Evolutionary conservation across 2,797 vertebrate species (phyloP).

Genomic region (Danio tinwini): DNA sequence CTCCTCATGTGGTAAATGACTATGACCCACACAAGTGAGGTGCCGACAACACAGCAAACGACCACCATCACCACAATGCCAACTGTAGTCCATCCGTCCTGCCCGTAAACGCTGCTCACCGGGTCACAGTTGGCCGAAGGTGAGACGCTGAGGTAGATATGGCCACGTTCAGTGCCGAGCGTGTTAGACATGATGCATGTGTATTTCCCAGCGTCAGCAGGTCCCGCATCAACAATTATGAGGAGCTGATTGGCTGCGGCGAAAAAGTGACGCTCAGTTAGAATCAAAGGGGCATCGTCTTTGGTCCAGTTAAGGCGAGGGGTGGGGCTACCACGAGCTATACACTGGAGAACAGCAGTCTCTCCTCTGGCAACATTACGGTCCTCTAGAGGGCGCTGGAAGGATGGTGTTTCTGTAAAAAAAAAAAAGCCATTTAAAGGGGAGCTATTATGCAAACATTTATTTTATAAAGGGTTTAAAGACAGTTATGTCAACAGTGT

Average conservation of each 20-base stretch:
- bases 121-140: slow-evolving; percentile 92
- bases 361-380: slow-evolving; percentile 92
- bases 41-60: slow-evolving; percentile 98
- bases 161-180: slow-evolving; percentile 91
- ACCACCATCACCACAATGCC: slow-evolving; percentile 97
- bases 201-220: slow-evolving; percentile 92
- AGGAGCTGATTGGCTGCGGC: slow-evolving; percentile 95
- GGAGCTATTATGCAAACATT: too few species aligned
- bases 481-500: too few species aligned
- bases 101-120: slow-evolving; percentile 67
- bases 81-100: slow-evolving; percentile 93
- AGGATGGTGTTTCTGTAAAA: slow-evolving; percentile 91
- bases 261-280: slow-evolving; percentile 97
- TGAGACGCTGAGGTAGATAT: slow-evolving; percentile 87
- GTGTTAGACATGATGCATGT: slow-evolving; percentile 97
- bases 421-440: too few species aligned
- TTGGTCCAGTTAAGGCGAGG: slow-evolving; percentile 96
- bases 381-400: slow-evolving; percentile 90
- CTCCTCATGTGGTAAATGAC: slow-evolving; percentile 98
- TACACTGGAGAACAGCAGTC: slow-evolving; percentile 95
- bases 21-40: slow-evolving; percentile 97
- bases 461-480: too few species aligned
- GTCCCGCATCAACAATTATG: slow-evolving; percentile 91
- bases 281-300: slow-evolving; percentile 87
- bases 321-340: slow-evolving; percentile 91